A percentile compares a stretch with the other conserved stretches of the same genome.
These are phyloP conservation scores for Stegodyphus mimosarum DNA, from an alignment of 1,140 invertebrate genomes.

Conservation along the genomic window DNA sequence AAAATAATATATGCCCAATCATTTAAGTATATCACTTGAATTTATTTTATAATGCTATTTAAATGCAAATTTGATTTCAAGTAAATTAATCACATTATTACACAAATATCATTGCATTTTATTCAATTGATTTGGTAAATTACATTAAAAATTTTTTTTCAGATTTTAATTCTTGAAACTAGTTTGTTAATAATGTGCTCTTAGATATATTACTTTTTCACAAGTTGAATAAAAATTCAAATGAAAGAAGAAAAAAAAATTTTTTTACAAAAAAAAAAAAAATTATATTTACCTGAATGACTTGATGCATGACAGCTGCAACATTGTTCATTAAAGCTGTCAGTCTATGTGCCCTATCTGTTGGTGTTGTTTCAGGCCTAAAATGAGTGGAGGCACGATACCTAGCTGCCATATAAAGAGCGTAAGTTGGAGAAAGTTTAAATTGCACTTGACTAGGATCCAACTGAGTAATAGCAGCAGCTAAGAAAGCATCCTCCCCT, in stretches of 20 bases:
- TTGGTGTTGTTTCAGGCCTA: constrained; percentile 88
- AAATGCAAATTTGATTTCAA: too few relatives aligned
- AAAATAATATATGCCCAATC: too few relatives aligned
- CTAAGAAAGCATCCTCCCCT: constrained; percentile 88
- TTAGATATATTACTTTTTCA: neutral
- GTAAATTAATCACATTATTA: too few relatives aligned
- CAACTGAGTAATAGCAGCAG: constrained; percentile 85
- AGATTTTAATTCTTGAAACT: too few relatives aligned
- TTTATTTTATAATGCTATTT: too few relatives aligned
- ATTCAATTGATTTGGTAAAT: too few relatives aligned
- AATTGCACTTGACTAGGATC: constrained; percentile 75
- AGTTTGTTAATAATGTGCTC: too few relatives aligned
- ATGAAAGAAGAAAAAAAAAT: neutral
- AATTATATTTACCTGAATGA: constrained; percentile 75
- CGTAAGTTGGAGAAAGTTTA: constrained; percentile 91
- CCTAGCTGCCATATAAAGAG: constrained; percentile 89
- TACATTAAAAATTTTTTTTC: too few relatives aligned
- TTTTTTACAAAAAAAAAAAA: too few relatives aligned
- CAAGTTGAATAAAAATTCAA: neutral
- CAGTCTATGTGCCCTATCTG: constrained; percentile 88
- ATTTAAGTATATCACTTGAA: too few relatives aligned
- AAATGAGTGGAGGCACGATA: constrained; percentile 94
- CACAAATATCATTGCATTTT: too few relatives aligned
- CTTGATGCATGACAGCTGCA: constrained; percentile 84
- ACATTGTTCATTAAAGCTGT: constrained; percentile 90